phyloP scores from a whole-genome alignment of 2,888 invertebrate species.

The Harpalus rufipes region DNA sequence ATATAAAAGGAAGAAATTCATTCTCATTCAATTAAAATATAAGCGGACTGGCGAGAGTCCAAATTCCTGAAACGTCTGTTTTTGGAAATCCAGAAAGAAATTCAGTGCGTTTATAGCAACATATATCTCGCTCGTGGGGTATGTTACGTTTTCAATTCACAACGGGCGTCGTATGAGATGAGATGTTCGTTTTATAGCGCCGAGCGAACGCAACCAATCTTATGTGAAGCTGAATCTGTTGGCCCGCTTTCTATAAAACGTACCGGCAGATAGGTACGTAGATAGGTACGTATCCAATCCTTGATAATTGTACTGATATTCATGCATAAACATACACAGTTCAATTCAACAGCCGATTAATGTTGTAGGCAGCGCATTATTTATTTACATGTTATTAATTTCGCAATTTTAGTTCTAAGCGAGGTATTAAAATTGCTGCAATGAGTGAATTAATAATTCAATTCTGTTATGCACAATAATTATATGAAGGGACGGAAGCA shows the following conservation, averaged over 20 bases:
- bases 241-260: neutral
- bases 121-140: conserved; percentile 39
- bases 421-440: neutral
- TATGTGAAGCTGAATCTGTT: neutral
- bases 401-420: conserved; percentile 6
- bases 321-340: neutral
- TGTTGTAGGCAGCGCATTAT: neutral
- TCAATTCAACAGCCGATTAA: neutral
- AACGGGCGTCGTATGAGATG: conserved; percentile 13
- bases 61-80: conserved; percentile 10
- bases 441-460: conserved; percentile 19
- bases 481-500: neutral
- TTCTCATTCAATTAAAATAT: conserved; percentile 4
- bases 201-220: conserved; percentile 6
- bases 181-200: conserved; percentile 46
- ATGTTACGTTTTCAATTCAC: conserved; percentile 49
- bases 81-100: conserved; percentile 40
- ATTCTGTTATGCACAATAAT: neutral
- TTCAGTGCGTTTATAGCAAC: conserved; percentile 29
- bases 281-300: neutral
- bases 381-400: conserved; percentile 28
- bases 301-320: neutral
- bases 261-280: neutral
- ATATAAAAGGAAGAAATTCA: neutral
- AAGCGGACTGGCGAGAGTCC: neutral